Conservation (phyloP, 2,888 invertebrate species). For the Synanthedon tipuliformis region DNA sequence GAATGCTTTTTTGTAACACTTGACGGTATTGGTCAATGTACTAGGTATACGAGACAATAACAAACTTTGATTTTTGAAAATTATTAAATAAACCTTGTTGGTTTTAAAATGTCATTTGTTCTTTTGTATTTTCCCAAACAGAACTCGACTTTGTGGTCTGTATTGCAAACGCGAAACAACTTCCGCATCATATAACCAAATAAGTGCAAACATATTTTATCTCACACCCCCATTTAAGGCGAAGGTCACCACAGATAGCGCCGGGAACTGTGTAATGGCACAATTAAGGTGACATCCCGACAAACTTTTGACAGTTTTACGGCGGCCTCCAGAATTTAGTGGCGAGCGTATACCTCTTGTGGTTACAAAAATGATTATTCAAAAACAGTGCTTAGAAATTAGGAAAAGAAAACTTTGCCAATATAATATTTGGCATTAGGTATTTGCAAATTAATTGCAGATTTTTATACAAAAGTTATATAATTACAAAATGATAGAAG, state of each 20-base stretch:
- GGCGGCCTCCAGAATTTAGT: constrained; percentile 10
- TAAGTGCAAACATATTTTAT: not conserved
- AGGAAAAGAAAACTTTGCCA: too few species aligned
- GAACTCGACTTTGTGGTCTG: not conserved
- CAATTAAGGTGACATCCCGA: constrained; percentile 17
- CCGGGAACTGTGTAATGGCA: constrained; percentile 14
- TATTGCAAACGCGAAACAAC: not conserved
- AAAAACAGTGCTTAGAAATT: not conserved
- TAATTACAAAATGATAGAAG: too few species aligned
- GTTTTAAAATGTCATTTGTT: too few species aligned
- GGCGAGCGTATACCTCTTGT: not conserved
- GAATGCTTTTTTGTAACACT: too few species aligned
- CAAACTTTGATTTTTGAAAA: too few species aligned
- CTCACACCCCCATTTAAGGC: not conserved
- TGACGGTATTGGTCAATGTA: too few species aligned
- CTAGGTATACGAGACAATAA: too few species aligned
- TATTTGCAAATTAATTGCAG: too few species aligned
- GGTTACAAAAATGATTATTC: not conserved
- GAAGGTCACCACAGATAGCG: constrained; percentile 13
- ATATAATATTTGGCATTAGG: too few species aligned
- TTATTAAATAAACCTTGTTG: too few species aligned
- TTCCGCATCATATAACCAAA: not conserved
- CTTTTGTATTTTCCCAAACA: too few species aligned
- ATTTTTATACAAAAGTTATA: too few species aligned
- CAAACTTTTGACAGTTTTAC: constrained; percentile 19